Evolutionary conservation across 1,140 invertebrate genomes (phyloP), one percentile per base, ranked within the genome.

Genomic region (Physella acuta): DNA sequence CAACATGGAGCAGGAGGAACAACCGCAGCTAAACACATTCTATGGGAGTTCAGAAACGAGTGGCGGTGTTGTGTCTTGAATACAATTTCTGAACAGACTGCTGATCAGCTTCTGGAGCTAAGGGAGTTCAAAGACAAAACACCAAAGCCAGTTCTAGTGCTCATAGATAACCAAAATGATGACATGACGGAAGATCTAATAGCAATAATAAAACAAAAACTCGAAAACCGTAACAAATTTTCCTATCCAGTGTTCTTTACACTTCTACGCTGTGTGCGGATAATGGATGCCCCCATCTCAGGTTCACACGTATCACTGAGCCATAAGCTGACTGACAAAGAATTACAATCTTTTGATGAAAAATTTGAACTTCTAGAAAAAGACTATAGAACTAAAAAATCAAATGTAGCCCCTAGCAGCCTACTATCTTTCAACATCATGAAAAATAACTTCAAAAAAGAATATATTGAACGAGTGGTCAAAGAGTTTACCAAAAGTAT

Each of bases 391-490:
- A 55, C 70, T 20, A 51, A 68, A 44, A 39, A 58, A 17, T 39
- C 26, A 28, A 55, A 56, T 36, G 14, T 71, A 31, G 66, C 75
- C 58, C 76, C 76, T n/a, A 74, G 74, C 44, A 62, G 67, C 36
- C 49, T 77, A 30, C 72, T 77, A 28, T 68, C 74, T 16, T 77
- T 77, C 53, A 77, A 77, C 44, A 77, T 77, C 24, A 28, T 77
- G 68, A 75, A 74, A 30, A 68, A 73, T 65, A 73, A 71, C 49
- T 77, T 77, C 53, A 71, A 75, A 59, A 39, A 44, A 24, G 65
- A 73, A 14, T 75, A 71, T 49, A 74, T 77, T 30, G 53, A 63
- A 44, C 64, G 60, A 51, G 67, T 68, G 8, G 74, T 77, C 16
- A 64, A 49, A 56, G 66, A 61, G 60, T 70, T 77, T 66, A 34